Base-by-base conservation (phyloP, 2,797 vertebrate species). In the Mus minutoides region DNA sequence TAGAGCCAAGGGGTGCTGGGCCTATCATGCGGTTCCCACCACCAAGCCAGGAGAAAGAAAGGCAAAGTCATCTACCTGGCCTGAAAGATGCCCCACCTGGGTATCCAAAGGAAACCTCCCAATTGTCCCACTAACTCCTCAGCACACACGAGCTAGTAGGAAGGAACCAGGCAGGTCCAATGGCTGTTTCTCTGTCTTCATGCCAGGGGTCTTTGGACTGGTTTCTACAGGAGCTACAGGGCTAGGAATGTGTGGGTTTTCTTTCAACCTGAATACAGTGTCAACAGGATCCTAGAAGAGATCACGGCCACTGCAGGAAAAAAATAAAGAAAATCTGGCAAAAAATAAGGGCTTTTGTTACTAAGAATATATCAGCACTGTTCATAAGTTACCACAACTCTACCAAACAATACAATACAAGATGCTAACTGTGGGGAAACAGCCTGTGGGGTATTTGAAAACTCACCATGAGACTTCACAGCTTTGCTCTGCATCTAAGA, bases 311-410 rank as follows among this genome's bases (percentile, higher is more conserved):
- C 54, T 80, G 14, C 34, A 43, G 49, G 71, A 75, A 95, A 75
- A 95, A 49, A 82, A 67, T 58, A 56, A 94, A 94, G 91, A 54
- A 88, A 73, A 92, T 82, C 40, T 94, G 93, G 64, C 49, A n/a
- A 6, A 89, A 69, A 58, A 21, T 75, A 60, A 91, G 52, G 56
- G 60, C 49, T 90, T 87, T 49, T 54, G 19, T 95, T 95, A 87
- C 62, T 90, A 93, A 92, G 40, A 64, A 73, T n/a, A 1, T 54
- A 40, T 85, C 67, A 58, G 0, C 62, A 54, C 82, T 75, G 7
- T 49, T 88, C 8, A 80, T 37, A 77, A 96, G 60, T 79, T 54
- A 86, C 90, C 82, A 77, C 49, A 71, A 19, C 34, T 29, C 37
- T 69, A 62, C 58, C 26, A n/a, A 62, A 40, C 54, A 43, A 82